Conservation (phyloP, 2,888 invertebrate species). For the Homarus gammarus region DNA sequence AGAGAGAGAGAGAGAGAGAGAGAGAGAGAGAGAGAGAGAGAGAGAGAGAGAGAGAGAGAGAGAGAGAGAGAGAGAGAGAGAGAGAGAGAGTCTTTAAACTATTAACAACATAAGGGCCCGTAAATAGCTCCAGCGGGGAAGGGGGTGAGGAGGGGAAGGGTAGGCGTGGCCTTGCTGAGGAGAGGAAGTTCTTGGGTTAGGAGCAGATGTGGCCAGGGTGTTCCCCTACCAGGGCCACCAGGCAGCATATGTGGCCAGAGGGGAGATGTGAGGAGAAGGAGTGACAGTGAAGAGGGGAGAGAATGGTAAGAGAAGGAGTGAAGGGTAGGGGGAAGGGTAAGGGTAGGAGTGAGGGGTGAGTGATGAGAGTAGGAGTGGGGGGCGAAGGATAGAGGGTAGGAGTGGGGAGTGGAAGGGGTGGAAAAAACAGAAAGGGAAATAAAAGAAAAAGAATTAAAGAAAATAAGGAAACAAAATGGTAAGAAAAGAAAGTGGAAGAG, state of each 20-base stretch:
- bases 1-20: background rate
- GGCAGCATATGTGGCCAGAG: background rate
- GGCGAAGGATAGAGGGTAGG: no score
- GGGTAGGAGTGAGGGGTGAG: background rate
- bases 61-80: slow-evolving; percentile 8
- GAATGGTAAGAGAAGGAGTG: background rate
- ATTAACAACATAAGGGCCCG: background rate
- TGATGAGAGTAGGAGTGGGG: no score
- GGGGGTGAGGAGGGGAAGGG: background rate
- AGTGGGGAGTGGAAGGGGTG: no score
- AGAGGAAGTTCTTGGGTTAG: background rate
- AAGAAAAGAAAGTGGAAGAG: no score
- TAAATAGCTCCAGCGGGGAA: background rate
- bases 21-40: background rate
- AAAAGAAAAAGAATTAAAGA: no score
- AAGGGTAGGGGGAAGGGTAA: background rate
- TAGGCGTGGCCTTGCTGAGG: background rate
- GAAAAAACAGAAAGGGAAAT: no score
- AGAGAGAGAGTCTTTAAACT: background rate
- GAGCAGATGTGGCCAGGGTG: background rate
- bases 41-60: background rate
- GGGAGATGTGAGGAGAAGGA: background rate
- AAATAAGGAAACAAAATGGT: no score
- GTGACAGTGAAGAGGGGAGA: background rate
- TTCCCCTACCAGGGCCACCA: background rate